Evolutionary conservation across 2,797 vertebrate genomes (phyloP).

Genomic region (Eulemur albifrons): DNA sequence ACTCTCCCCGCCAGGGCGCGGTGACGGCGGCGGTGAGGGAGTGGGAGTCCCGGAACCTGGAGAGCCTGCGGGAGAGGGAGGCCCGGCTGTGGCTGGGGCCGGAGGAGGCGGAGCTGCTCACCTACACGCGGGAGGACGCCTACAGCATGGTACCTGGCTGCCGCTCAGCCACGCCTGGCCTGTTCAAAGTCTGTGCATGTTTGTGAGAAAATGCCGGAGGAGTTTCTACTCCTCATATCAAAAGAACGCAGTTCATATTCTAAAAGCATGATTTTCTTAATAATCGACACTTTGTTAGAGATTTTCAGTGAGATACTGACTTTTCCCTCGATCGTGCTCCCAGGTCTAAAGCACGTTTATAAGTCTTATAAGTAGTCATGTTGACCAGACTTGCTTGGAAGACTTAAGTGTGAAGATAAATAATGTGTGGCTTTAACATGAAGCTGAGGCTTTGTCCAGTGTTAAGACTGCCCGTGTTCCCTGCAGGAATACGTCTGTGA

Average conservation of each 20-base stretch:
- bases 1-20: conserved; percentile 78
- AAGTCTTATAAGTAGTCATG: rapidly evolving
- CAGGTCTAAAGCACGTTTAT: background rate
- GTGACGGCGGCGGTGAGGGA: conserved; percentile 64
- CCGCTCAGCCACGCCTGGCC: background rate
- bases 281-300: background rate
- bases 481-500: conserved; percentile 92
- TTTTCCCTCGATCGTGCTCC: background rate
- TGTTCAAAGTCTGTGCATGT: too few relatives aligned
- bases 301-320: background rate
- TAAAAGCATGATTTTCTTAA: background rate
- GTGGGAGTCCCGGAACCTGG: conserved; percentile 89
- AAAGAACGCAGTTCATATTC: background rate
- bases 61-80: conserved; percentile 86
- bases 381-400: background rate
- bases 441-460: rapidly evolving
- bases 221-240: background rate
- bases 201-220: background rate
- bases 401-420: too few relatives aligned
- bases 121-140: conserved; percentile 92
- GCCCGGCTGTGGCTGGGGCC: conserved; percentile 84
- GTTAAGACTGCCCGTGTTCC: background rate
- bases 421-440: rapidly evolving
- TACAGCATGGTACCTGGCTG: conserved; percentile 88
- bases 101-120: conserved; percentile 90